These are phyloP conservation scores for Opisthocomus hoazin DNA, from an alignment of 2,113 vertebrate genomes.

Conservation along the genomic window DNA sequence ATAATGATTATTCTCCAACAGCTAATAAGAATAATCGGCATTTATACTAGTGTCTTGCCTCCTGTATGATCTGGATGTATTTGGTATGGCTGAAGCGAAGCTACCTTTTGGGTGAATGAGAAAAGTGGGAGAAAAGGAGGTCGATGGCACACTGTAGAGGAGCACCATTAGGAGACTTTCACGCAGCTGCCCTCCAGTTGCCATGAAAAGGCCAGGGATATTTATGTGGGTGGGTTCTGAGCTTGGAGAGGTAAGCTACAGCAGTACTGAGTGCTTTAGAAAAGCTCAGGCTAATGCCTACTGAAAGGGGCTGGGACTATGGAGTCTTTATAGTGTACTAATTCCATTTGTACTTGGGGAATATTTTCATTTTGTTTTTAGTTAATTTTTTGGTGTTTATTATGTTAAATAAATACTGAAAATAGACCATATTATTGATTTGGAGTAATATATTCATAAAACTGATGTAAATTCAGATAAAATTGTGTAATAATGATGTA, in stretches of 20 bases:
- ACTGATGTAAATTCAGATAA: neutral
- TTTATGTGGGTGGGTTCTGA: neutral
- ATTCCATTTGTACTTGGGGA: neutral
- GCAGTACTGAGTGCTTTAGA: neutral
- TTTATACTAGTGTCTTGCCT: neutral
- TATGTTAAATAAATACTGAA: neutral
- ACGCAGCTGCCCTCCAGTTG: neutral
- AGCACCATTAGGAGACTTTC: neutral
- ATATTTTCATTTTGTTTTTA: neutral
- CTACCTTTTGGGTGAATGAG: neutral
- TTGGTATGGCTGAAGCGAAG: neutral
- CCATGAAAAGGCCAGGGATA: neutral
- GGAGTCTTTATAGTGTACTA: neutral
- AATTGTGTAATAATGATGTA: neutral
- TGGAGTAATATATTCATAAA: neutral
- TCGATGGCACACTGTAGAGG: neutral
- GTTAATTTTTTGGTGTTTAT: conserved; percentile 1
- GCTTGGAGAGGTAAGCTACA: neutral
- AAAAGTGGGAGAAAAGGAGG: neutral
- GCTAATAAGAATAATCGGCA: neutral
- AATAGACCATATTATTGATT: neutral
- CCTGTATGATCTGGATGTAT: neutral
- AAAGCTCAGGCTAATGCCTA: neutral
- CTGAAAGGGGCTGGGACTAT: neutral
- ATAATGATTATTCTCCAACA: conserved; percentile 19